Evolutionary conservation across 2,888 invertebrate species (phyloP), one percentile per base, ranked within the genome.

Genomic region (Acrocera orbiculus): DNA sequence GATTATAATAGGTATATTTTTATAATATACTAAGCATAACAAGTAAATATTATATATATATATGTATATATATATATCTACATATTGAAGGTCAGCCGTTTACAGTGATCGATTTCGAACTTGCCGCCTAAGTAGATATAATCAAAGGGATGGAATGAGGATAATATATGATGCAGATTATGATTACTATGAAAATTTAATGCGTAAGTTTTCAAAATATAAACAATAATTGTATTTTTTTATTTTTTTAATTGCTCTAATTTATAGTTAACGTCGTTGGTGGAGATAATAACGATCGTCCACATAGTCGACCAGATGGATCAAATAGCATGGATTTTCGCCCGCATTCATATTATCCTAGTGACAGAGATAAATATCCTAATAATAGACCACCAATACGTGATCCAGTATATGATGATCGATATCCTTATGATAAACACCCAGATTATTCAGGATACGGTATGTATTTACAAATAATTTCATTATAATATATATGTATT

Each of bases 161-260:
- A 75, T 87, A 35, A 78, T 86, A 43, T 86, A 86, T 53, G 87
- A 89, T 56, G 82, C 83, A 3, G 86, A 86, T 58, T 87, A 83
- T 56, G 87, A 89, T 62, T 89, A 87, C 60, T 89, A 87, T 52
- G 87, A 89, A 62, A 86, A 86, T 62, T 66, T 87, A 32, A 85
- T 86, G 83, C 78, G 87, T 86, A 66, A 75, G 83, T 73, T 43
- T 30, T 40, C 23, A 44, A 44, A 47, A 48, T 32, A 30, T 37
- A 35, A 6, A 13, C 13, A 22, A 16, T 27, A 17, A 27, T 17
- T 14, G 11, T 15, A 19, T 23, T 16, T 15, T 26, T 14, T 34
- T n/a, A 14, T 24, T 19, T 19, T 16, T 34, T 16, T 27, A n/a
- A n/a, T n/a, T n/a, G n/a, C n/a, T n/a, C n/a, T 5, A 14, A 22